Base-by-base conservation (phyloP, 2,113 vertebrate genomes). In the Grallaria varia region DNA sequence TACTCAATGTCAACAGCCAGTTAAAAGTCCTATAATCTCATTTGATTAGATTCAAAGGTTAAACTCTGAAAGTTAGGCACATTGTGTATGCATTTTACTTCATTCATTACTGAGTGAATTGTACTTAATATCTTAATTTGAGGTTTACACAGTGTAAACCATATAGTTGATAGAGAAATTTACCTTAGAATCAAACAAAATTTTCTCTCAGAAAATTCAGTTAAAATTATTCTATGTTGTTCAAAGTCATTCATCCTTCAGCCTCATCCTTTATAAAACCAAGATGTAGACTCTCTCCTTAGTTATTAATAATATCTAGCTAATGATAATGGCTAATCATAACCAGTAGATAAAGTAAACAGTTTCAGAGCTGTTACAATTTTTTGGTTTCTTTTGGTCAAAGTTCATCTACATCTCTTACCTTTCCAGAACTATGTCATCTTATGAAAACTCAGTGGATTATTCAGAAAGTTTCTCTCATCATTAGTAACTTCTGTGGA, bases 311-410 rank as follows among this genome's bases (percentile, higher is more conserved):
- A 90, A 92, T 67, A 92, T 44, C 44, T 95, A 96, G 28, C 7
- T 96, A 97, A 94, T 13, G 15, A 75, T 80, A 87, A 90, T 87
- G 12, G 6, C 6, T 91, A 94, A 71, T 97, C 71, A 94, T 95
- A 97, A 95, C 60, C 64, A 95, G 75, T 37, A 87, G 37, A 74
- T 67, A 94, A 93, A 84, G 95, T 76, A 95, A 90, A 73, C 3
- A 5, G 33, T 94, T 97, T 83, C 85, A 90, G 39, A 53, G 66
- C 42, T 73, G 39, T 67, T 94, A 85, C 37, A 33, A 81, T 87
- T 91, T 91, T 88, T 88, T 80, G 45, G 31, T 92, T 96, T 66
- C 10, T 96, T 97, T 97, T 45, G 64, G 91, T 96, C 83, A 91
- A 83, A 95, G 67, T 90, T 93, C 74, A 76, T 85, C 76, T 92